Evolutionary conservation across 1,140 invertebrate species (phyloP), one percentile per base, ranked within the genome.

Genomic region (Tribolium castaneum): DNA sequence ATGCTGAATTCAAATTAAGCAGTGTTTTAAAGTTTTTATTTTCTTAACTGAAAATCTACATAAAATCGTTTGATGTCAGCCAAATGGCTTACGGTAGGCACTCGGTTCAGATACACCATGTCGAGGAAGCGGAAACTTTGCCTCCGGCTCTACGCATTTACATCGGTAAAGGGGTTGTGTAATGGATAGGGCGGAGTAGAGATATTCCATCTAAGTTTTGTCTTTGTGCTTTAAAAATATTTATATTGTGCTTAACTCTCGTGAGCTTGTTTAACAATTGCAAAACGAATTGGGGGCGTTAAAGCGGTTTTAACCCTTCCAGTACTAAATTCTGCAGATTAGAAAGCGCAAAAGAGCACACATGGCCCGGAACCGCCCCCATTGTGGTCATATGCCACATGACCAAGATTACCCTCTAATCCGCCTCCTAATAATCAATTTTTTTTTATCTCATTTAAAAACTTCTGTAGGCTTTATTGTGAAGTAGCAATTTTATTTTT

Each of bases 121-220:
- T 75, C 75, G 39, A 75, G 51, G 74, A 70, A 74, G 45, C 51
- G 71, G 70, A 80, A 79, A 78, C 70, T 50, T 73, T 59, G 71
- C 66, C 81, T 54, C 35, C 16, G 76, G 81, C 79, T 19, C 19
- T 56, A 82, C 81, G 81, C 79, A 82, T 82, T 82, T 82, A 82
- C 81, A 82, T 82, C 80, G 81, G 78, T 82, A 80, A 81, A 82
- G 81, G 81, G 81, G 81, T 82, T 78, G 77, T 78, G 77, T 78
- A 82, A 82, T 80, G 78, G 77, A 76, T 62, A 72, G 77, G 81
- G 80, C 54, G 78, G 80, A 81, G 80, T 80, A 72, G 78, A 82
- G 79, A 81, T 82, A 81, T 82, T 81, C 78, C 78, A 82, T 82
- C 81, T 81, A 81, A 82, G 81, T 82, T 82, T 82, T 82, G 81